A percentile compares a stretch with the other conserved stretches of the same genome.
These are phyloP conservation scores for Palythoa grandiflora DNA, from an alignment of 92 coral and sea anemone species.

Conservation along the genomic window DNA sequence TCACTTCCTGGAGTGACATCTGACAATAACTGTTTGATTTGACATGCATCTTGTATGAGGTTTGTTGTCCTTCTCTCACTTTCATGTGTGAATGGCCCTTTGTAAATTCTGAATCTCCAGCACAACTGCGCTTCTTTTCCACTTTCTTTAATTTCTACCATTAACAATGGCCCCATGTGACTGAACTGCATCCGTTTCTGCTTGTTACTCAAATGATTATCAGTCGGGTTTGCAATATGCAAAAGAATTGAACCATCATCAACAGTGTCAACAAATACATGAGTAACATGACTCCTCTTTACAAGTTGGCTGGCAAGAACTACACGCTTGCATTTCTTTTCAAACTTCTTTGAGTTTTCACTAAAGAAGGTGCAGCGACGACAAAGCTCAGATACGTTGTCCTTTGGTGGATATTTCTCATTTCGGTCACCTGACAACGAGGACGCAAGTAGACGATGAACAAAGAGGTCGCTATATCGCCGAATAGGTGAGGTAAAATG, in stretches of 20 bases:
- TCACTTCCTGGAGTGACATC: background rate
- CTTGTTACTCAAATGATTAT: constrained; percentile 62
- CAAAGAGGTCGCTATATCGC: constrained; percentile 86
- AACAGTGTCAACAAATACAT: constrained; percentile 72
- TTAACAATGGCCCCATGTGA: constrained; percentile 63
- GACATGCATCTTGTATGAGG: background rate
- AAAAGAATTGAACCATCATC: constrained; percentile 57
- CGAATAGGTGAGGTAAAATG: constrained; percentile 95
- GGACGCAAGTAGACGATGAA: constrained; percentile 76
- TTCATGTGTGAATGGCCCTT: constrained; percentile 33
- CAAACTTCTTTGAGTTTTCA: constrained; percentile 73
- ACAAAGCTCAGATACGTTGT: constrained; percentile 70
- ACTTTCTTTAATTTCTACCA: constrained; percentile 44
- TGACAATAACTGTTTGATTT: constrained; percentile 4
- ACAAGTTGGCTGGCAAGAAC: constrained; percentile 64
- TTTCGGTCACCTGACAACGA: constrained; percentile 12
- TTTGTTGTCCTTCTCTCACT: background rate
- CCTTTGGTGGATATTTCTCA: constrained; percentile 51
- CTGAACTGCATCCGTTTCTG: constrained; percentile 67
- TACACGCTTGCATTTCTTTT: constrained; percentile 72
- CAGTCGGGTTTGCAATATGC: constrained; percentile 58
- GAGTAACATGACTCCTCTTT: constrained; percentile 54
- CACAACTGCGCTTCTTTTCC: constrained; percentile 36
- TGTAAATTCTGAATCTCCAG: constrained; percentile 80
- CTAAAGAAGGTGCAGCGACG: constrained; percentile 78